Evolutionary conservation across 2,797 vertebrate genomes (phyloP).

Genomic region (Nannoperca australis): DNA sequence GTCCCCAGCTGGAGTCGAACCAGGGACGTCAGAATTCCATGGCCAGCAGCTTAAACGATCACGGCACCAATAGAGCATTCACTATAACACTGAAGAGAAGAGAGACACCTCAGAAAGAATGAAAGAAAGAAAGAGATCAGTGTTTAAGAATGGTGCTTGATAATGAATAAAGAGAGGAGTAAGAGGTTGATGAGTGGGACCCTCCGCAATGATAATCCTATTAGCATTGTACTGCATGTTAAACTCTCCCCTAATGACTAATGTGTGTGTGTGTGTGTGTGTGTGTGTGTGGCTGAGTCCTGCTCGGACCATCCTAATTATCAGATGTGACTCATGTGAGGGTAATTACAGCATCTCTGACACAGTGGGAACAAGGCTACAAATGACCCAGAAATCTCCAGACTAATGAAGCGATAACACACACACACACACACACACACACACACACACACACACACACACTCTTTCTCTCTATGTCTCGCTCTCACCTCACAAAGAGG

Average conservation of each 20-base stretch:
- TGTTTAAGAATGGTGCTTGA: conserved; percentile 43
- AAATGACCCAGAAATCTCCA: conserved; percentile 73
- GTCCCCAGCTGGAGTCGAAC: neutral
- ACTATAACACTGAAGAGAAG: neutral
- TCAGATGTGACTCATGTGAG: conserved; percentile 75
- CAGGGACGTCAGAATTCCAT: conserved; percentile 7
- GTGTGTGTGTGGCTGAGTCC: conserved; percentile 29
- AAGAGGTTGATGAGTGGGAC: conserved; percentile 71
- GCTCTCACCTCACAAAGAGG: conserved; percentile 54
- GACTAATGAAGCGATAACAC: conserved; percentile 65
- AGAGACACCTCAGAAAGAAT: conserved; percentile 6
- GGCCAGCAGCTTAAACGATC: conserved; percentile 1
- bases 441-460: conserved; percentile 27
- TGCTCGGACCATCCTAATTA: conserved; percentile 69
- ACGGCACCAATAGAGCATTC: neutral
- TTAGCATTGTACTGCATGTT: conserved; percentile 71
- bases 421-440: conserved; percentile 26
- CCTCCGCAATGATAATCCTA: conserved; percentile 78
- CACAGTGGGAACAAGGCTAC: conserved; percentile 70
- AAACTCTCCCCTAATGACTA: conserved; percentile 69
- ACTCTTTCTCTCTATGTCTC: conserved; percentile 15
- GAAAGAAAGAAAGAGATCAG: conserved; percentile 3
- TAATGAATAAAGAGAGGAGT: conserved; percentile 52
- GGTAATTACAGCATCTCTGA: conserved; percentile 72
- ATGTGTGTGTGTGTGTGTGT: conserved; percentile 48